A percentile compares a stretch with the other conserved stretches of the same genome.
Conservation (phyloP, 2,888 invertebrate genomes). For the Choristoneura rosaceana region DNA sequence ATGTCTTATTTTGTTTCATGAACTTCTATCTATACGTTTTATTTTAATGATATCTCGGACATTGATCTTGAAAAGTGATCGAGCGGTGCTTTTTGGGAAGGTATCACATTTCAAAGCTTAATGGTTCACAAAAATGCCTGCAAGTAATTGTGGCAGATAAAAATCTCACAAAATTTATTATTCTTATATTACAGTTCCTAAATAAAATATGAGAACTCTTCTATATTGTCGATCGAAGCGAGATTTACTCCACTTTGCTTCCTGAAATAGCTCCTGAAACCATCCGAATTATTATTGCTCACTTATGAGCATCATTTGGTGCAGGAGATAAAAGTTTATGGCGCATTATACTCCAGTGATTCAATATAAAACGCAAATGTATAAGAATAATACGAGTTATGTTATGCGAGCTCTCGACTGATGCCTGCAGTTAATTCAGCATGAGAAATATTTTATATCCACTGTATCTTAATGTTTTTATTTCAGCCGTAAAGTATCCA, state of each 20-base stretch:
- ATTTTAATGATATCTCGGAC: background rate
- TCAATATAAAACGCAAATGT: slow-evolving; percentile 38
- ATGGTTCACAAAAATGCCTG: background rate
- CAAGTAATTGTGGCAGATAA: too few relatives aligned
- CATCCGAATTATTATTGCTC: slow-evolving; percentile 37
- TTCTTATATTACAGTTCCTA: background rate
- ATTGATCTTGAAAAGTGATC: background rate
- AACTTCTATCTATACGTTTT: background rate
- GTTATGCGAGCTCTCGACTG: slow-evolving; percentile 18
- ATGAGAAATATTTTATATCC: background rate
- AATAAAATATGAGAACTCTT: background rate
- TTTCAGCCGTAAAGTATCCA: too few relatives aligned
- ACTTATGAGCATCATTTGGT: slow-evolving; percentile 39
- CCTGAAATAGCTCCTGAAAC: slow-evolving; percentile 25
- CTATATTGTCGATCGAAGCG: background rate
- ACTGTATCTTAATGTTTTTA: background rate
- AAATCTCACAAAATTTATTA: background rate
- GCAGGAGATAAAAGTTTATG: slow-evolving; percentile 41
- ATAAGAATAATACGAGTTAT: slow-evolving; percentile 31
- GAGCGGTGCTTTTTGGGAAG: background rate
- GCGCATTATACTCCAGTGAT: slow-evolving; percentile 42
- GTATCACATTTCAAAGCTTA: background rate
- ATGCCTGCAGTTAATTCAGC: slow-evolving; percentile 1
- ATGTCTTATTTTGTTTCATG: too few relatives aligned
- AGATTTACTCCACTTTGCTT: slow-evolving; percentile 9